Percentiles rank a stretch among this genome's conserved stretches.
Conservation (phyloP, 1,140 invertebrate species). For the Penaeus chinensis region DNA sequence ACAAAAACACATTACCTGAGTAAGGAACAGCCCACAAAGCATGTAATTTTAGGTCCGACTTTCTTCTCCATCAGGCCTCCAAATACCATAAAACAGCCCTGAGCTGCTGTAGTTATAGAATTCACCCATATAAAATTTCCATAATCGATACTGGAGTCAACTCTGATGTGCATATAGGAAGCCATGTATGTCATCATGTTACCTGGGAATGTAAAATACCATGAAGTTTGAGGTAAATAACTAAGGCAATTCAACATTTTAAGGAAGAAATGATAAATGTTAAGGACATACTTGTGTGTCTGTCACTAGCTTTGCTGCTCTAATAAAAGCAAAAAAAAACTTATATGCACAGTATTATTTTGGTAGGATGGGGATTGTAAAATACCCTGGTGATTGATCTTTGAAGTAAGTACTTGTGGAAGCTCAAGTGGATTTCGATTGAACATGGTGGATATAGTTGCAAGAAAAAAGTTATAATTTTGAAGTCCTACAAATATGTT, state of each 20-base stretch:
- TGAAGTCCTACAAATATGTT: no score
- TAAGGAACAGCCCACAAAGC: slow-evolving; percentile 64
- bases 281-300: not conserved
- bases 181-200: slow-evolving; percentile 71
- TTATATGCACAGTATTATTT: no score
- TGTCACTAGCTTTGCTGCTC: no score
- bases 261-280: not conserved
- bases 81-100: slow-evolving; percentile 67
- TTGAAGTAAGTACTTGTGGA: no score
- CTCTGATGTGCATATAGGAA: slow-evolving; percentile 67
- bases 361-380: no score
- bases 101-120: slow-evolving; percentile 66
- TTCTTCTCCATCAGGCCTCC: slow-evolving; percentile 67
- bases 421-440: no score
- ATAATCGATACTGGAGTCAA: slow-evolving; percentile 66
- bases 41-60: slow-evolving; percentile 66
- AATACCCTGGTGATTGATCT: no score
- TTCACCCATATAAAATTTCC: slow-evolving; percentile 68
- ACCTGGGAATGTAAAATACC: slow-evolving; percentile 62
- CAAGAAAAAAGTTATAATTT: no score
- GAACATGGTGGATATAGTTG: no score
- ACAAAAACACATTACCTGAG: slow-evolving; percentile 49
- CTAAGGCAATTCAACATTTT: not conserved
- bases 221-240: slow-evolving; percentile 3
- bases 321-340: no score